These are phyloP conservation scores for Lithobius niger DNA, from an alignment of 1,140 invertebrate species.

Conservation along the genomic window DNA sequence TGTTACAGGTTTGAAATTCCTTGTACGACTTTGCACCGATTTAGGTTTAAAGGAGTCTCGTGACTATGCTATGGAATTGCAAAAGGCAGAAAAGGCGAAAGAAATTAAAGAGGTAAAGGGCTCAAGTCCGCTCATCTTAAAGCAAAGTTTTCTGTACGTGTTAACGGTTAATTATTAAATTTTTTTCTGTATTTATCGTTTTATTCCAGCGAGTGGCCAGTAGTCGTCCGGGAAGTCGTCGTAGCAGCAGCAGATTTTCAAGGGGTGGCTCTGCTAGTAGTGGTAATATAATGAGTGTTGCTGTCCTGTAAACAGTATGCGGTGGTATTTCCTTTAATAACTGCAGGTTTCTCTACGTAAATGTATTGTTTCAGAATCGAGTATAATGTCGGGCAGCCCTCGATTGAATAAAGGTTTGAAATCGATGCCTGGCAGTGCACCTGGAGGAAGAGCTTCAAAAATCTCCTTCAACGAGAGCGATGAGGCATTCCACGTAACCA, in stretches of 20 bases:
- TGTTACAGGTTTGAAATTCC: slow-evolving; percentile 51
- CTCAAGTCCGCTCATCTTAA: too few species aligned
- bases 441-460: slow-evolving; percentile 20
- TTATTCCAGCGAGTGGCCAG: slow-evolving; percentile 30
- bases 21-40: slow-evolving; percentile 67
- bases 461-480: slow-evolving; percentile 26
- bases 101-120: slow-evolving; percentile 34
- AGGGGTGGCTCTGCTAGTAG: slow-evolving; percentile 28
- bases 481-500: slow-evolving; percentile 22
- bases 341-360: too few species aligned
- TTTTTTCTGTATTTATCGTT: slow-evolving; percentile 1
- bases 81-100: slow-evolving; percentile 62
- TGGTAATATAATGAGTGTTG: too few species aligned
- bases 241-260: slow-evolving; percentile 29
- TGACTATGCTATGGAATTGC: slow-evolving; percentile 62
- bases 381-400: too few species aligned
- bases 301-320: too few species aligned
- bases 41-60: slow-evolving; percentile 64
- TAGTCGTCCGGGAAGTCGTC: slow-evolving; percentile 25
- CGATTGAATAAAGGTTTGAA: too few species aligned
- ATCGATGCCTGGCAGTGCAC: slow-evolving; percentile 15
- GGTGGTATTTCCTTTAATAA: too few species aligned
- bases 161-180: background rate
- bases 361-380: too few species aligned
- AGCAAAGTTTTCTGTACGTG: too few species aligned